Evolutionary conservation across 1,140 invertebrate genomes (phyloP), one percentile per base, ranked within the genome.

Genomic region (Eulimnadia texana): DNA sequence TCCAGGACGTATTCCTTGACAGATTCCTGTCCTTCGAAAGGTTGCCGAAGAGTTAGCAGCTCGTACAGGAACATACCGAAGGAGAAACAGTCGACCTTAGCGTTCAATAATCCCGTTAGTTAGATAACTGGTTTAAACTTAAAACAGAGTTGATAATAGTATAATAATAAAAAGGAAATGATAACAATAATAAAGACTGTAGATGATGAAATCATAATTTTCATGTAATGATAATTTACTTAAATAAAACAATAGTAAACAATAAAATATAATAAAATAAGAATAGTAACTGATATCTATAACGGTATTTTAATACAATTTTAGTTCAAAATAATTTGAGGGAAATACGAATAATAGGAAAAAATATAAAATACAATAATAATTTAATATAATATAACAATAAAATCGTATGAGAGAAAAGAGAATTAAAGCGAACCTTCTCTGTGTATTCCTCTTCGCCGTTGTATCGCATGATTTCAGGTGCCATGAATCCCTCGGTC

Each of bases 31-130:
- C 92, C 82, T 68, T 96, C 91, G 69, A 97, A 97, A 0, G 96
- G 95, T 70, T 92, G 88, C 55, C 92, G 84, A 27, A 98, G 77
- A 3, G 91, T 94, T 16, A 98, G 74, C 50, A 98, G 77, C 73
- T 99, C 96, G 73, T 98, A 99, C 63, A 99, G 79, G 67, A 98
- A 90, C 93, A 99, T 98, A n/a, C 93, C 94, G 76, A 97, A 98
- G 0, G 94, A 98, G 71, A 98, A 99, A 66, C 93, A 94, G 71
- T 99, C 96, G 16, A 98, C 93, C 84, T 87, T 67, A 0, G n/a
- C n/a, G n/a, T n/a, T n/a, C n/a, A n/a, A n/a, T n/a, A n/a, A n/a
- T n/a, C n/a, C n/a, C 68, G n/a, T n/a, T n/a, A n/a, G n/a, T n/a
- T n/a, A n/a, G n/a, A n/a, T n/a, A n/a, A n/a, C n/a, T n/a, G n/a